These are phyloP conservation scores for Dicycla oo DNA, from an alignment of 2,888 invertebrate species.

Conservation along the genomic window DNA sequence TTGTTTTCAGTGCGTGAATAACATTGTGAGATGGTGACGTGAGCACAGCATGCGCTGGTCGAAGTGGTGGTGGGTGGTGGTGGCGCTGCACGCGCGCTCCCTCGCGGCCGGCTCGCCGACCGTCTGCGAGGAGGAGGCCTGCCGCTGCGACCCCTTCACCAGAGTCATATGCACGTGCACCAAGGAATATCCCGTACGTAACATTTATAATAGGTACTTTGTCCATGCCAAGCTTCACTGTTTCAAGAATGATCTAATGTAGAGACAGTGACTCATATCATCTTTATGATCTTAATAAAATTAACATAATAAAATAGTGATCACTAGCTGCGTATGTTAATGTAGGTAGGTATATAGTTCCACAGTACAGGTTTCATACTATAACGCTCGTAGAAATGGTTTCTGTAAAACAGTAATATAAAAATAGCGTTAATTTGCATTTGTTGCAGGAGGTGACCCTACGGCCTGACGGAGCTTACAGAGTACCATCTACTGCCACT, in stretches of 20 bases:
- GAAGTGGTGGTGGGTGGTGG: slow-evolving; percentile 80
- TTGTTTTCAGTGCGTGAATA: slow-evolving; percentile 71
- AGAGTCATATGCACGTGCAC: slow-evolving; percentile 91
- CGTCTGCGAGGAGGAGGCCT: slow-evolving; percentile 89
- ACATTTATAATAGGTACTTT: background rate
- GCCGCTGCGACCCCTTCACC: slow-evolving; percentile 90
- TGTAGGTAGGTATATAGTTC: background rate
- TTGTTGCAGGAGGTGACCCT: slow-evolving; percentile 90
- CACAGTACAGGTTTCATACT: slow-evolving; percentile 2
- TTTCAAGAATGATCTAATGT: slow-evolving; percentile 32
- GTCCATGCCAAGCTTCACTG: background rate
- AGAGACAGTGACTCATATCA: slow-evolving; percentile 37
- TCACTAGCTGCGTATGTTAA: slow-evolving; percentile 34
- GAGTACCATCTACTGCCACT: slow-evolving; percentile 88
- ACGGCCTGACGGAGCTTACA: slow-evolving; percentile 89
- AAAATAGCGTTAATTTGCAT: slow-evolving; percentile 15
- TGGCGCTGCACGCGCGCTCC: slow-evolving; percentile 75
- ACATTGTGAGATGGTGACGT: slow-evolving; percentile 85
- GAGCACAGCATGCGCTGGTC: slow-evolving; percentile 82
- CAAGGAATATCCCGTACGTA: slow-evolving; percentile 83
- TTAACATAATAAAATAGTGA: slow-evolving; percentile 47
- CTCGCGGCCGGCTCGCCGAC: slow-evolving; percentile 78
- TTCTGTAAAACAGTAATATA: slow-evolving; percentile 1
- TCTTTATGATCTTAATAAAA: slow-evolving; percentile 36
- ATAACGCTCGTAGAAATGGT: background rate